Evolutionary conservation across 2,113 vertebrate genomes (phyloP).

Genomic region (Phycodurus eques): DNA sequence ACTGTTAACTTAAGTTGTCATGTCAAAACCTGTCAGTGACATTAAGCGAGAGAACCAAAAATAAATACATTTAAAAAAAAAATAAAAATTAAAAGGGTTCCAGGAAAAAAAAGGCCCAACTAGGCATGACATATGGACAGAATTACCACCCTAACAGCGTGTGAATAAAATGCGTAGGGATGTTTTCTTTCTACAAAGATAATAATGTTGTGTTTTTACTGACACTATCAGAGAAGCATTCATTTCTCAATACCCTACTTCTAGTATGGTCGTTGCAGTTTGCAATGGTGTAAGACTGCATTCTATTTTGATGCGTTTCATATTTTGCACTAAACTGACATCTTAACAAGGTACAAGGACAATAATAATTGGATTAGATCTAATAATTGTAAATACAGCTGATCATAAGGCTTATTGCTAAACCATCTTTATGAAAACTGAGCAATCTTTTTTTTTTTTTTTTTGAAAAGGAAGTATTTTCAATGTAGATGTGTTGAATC

Average conservation of each 20-base stretch:
- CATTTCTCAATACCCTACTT: not conserved
- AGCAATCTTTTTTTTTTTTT: too few species aligned
- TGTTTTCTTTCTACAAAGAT: not conserved
- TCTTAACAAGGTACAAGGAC: not conserved
- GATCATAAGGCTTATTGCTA: too few species aligned
- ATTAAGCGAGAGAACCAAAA: conserved; percentile 71
- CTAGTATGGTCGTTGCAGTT: not conserved
- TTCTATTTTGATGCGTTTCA: not conserved
- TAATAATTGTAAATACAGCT: too few species aligned
- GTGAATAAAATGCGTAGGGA: not conserved
- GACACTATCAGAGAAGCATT: not conserved
- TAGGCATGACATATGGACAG: not conserved
- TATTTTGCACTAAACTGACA: not conserved
- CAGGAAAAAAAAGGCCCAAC: conserved; percentile 44
- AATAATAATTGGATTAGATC: not conserved
- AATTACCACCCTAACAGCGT: not conserved
- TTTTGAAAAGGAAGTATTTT: too few species aligned
- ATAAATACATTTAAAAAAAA: conserved; percentile 39
- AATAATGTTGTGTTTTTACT: not conserved
- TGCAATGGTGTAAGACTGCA: not conserved
- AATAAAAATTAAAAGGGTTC: conserved; percentile 63
- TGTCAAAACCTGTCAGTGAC: conserved; percentile 79
- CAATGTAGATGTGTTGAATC: too few species aligned
- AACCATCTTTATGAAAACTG: too few species aligned
- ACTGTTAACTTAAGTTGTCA: conserved; percentile 80